Evolutionary conservation across 2,888 invertebrate species (phyloP), one percentile per base, ranked within the genome.

Genomic region (Pilophorus perplexus): DNA sequence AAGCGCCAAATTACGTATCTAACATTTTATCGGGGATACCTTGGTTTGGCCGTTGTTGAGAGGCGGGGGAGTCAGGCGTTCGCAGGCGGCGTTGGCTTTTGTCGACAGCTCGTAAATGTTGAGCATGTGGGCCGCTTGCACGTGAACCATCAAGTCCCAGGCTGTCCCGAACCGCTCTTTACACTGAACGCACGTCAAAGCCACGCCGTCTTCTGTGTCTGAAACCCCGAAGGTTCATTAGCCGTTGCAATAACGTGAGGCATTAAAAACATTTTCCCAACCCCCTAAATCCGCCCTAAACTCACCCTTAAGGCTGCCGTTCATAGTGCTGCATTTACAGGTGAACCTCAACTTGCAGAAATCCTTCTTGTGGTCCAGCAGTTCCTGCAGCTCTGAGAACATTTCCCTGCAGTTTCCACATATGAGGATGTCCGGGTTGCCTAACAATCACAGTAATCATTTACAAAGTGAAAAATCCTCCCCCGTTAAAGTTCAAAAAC

Each of bases 341-440:
- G 85, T 84, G 78, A 85, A 85, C 73, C 85, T 81, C 72, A 86
- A 80, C 76, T 85, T 85, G 78, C 87, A 87, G 76, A 85, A 85
- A 67, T 82, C 81, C 74, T 85, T 85, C 79, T 87, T 87, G 79
- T 89, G 88, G 73, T 87, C 85, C 71, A 86, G 80, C 70, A 87
- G 79, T 73, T 85, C 85, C 72, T 85, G 84, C 14, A 88, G 80
- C 73, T 85, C 85, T 64, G 84, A 83, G 77, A 87, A 88, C 79
- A 86, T 83, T 76, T 86, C 86, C 71, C 87, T 81, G 77, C 88
- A 88, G 75, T 85, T 85, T 55, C 88, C 88, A 76, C 88, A 89
- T 72, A 88, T 87, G 73, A 89, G 79, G 71, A 88, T 85, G 76
- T 89, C 88, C 66, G 85, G 84, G 76, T 84, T 84, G 75, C 84